These are phyloP conservation scores for Fukomys damarensis DNA, from an alignment of 2,113 vertebrate genomes.

Conservation along the genomic window DNA sequence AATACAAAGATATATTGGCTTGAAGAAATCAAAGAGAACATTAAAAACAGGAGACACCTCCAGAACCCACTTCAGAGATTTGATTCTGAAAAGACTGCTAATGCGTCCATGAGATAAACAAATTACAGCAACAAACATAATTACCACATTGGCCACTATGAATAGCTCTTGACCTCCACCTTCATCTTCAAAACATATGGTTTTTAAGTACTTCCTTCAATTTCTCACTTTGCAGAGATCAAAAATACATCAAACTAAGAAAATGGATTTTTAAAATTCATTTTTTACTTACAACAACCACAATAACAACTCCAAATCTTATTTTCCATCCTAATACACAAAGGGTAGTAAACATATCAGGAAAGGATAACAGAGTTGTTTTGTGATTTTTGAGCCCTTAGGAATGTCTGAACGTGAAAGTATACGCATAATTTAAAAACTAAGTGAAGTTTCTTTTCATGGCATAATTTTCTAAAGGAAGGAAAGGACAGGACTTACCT, in stretches of 20 bases:
- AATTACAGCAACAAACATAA: not conserved
- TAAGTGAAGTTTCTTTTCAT: slow-evolving; percentile 39
- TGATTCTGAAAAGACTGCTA: not conserved
- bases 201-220: not conserved
- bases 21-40: slow-evolving; percentile 12
- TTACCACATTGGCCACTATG: not conserved
- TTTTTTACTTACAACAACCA: not conserved
- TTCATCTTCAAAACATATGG: slow-evolving; percentile 21
- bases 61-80: not conserved
- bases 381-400: slow-evolving; percentile 31
- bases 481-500: slow-evolving; percentile 76
- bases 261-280: not conserved
- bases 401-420: not conserved
- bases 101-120: not conserved
- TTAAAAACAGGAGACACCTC: not conserved
- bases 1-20: not conserved
- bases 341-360: not conserved
- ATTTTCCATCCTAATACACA: not conserved
- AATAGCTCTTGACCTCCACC: not conserved
- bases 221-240: slow-evolving; percentile 36
- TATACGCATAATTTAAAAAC: slow-evolving; percentile 42
- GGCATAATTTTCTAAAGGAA: slow-evolving; percentile 48
- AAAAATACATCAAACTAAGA: not conserved
- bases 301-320: not conserved
- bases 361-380: not conserved